These are phyloP conservation scores for Strigamia maritima DNA, from an alignment of 2,888 invertebrate genomes.

Conservation along the genomic window DNA sequence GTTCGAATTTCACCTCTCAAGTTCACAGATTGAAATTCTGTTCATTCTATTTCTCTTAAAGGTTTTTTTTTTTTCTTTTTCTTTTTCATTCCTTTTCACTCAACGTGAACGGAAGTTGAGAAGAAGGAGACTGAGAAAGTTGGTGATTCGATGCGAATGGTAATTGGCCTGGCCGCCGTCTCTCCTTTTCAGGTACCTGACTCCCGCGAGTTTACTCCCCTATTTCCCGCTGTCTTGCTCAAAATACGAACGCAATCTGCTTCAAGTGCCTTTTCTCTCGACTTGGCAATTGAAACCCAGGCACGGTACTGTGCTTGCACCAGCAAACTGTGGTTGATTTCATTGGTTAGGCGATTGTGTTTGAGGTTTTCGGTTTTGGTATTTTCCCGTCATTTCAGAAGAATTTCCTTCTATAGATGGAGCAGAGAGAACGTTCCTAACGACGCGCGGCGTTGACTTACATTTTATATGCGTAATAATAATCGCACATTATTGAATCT, in stretches of 20 bases:
- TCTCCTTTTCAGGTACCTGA: neutral
- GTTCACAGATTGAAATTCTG: neutral
- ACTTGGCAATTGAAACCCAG: conserved; percentile 20
- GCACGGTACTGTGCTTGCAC: conserved; percentile 15
- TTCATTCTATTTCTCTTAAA: neutral
- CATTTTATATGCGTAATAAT: too few species aligned
- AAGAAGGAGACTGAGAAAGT: neutral
- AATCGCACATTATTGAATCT: too few species aligned
- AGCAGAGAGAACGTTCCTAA: too few species aligned
- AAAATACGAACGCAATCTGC: conserved; percentile 11
- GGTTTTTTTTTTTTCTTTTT: neutral
- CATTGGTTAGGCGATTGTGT: conserved; percentile 15
- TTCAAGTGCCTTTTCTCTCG: conserved; percentile 15
- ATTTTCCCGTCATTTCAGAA: neutral
- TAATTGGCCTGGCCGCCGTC: conserved; percentile 8
- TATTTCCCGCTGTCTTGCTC: conserved; percentile 23
- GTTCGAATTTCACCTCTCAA: neutral
- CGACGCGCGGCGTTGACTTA: too few species aligned
- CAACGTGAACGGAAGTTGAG: conserved; percentile 11
- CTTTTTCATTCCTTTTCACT: neutral
- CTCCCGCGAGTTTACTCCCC: neutral
- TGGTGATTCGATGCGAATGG: conserved; percentile 19
- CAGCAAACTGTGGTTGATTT: conserved; percentile 15
- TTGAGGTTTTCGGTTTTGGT: conserved; percentile 7
- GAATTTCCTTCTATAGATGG: too few species aligned